These are phyloP conservation scores for Cyphotilapia sp. DNA, from an alignment of 2,113 vertebrate species.

Conservation along the genomic window DNA sequence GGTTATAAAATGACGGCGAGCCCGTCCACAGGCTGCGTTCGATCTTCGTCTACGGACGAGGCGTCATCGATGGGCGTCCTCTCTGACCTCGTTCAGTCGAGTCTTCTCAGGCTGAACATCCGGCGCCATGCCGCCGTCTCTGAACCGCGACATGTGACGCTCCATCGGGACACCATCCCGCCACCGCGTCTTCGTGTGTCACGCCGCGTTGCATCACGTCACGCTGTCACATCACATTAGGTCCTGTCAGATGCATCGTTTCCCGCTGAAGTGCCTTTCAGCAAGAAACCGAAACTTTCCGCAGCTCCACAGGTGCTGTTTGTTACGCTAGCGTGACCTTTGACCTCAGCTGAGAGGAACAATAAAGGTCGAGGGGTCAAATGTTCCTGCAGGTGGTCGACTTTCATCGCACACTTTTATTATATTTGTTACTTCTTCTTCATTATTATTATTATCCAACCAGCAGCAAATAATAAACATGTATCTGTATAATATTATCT, in stretches of 20 bases:
- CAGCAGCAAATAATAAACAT: accelerated
- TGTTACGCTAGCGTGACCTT: not conserved
- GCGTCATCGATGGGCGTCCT: not conserved
- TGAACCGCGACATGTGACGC: not conserved
- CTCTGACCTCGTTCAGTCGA: not conserved
- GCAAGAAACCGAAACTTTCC: not conserved
- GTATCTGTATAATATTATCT: not conserved
- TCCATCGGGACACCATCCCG: not conserved
- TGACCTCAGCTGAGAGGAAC: not conserved
- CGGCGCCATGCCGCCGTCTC: not conserved
- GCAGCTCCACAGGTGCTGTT: not conserved
- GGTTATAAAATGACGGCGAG: not conserved
- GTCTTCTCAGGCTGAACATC: not conserved
- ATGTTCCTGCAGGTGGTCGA: not conserved
- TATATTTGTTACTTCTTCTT: not conserved
- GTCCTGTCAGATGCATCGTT: not conserved
- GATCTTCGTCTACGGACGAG: not conserved
- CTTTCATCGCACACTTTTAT: not conserved
- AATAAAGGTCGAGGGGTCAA: not conserved
- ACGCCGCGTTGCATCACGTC: not conserved
- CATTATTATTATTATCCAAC: not conserved
- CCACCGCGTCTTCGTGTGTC: not conserved
- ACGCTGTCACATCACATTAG: not conserved
- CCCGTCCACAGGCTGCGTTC: not conserved
- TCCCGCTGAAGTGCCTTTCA: not conserved